Percentiles rank a stretch among this genome's conserved stretches.
phyloP scores from a whole-genome alignment of 2,797 vertebrate genomes.

The Mormyrops boulengeri region DNA sequence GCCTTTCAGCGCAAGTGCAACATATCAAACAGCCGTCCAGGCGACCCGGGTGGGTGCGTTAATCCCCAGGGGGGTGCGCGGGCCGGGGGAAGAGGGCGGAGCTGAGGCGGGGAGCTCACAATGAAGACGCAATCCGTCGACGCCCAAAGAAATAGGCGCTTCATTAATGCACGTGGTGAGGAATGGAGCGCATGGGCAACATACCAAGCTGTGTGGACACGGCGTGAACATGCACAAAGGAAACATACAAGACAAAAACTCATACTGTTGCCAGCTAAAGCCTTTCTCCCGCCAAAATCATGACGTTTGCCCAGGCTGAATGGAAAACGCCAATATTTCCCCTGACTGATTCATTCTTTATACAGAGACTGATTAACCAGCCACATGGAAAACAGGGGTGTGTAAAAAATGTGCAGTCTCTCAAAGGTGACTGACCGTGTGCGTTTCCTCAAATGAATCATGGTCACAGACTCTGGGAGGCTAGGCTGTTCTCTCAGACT shows the following conservation, averaged over 20 bases:
- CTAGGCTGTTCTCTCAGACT: background rate
- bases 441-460: background rate
- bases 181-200: background rate
- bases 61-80: slow-evolving; percentile 17
- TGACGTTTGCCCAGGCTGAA: background rate
- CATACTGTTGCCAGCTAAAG: background rate
- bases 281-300: background rate
- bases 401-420: background rate
- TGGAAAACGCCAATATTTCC: background rate
- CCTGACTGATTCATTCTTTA: background rate
- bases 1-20: slow-evolving; percentile 54
- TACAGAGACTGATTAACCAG: background rate
- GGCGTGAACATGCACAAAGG: background rate
- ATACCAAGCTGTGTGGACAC: background rate
- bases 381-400: background rate
- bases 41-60: background rate
- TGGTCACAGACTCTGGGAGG: background rate
- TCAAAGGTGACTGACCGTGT: background rate
- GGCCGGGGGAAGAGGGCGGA: background rate
- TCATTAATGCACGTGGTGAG: background rate
- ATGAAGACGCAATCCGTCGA: background rate
- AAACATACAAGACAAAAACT: background rate
- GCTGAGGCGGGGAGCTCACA: background rate
- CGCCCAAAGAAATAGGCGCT: background rate
- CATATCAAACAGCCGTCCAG: slow-evolving; percentile 39